Evolutionary conservation across 2,797 vertebrate species (phyloP).

Genomic region (Tapirus indicus): DNA sequence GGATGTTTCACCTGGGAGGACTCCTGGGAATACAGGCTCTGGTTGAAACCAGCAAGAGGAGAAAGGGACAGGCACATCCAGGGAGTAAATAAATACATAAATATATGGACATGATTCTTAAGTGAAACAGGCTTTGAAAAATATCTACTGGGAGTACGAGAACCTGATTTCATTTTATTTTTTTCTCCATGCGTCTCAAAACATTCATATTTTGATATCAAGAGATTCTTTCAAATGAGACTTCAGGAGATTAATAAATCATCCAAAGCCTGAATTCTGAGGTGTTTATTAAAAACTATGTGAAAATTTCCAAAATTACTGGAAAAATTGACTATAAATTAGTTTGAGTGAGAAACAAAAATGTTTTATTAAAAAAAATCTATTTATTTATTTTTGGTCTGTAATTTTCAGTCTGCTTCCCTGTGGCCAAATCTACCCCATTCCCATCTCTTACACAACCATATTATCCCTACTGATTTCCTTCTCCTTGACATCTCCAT

Average conservation of each 20-base stretch:
- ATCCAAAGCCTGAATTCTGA: slow-evolving; percentile 53
- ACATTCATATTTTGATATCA: slow-evolving; percentile 73
- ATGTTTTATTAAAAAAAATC: neutral
- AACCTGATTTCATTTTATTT: slow-evolving; percentile 54
- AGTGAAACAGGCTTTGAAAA: slow-evolving; percentile 80
- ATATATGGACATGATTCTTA: slow-evolving; percentile 71
- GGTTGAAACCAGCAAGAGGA: slow-evolving; percentile 49
- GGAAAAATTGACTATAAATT: neutral
- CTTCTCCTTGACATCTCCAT: neutral
- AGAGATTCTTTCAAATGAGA: slow-evolving; percentile 69
- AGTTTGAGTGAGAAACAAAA: neutral
- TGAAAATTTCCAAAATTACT: slow-evolving; percentile 18
- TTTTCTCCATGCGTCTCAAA: slow-evolving; percentile 48
- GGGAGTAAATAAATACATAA: slow-evolving; percentile 69
- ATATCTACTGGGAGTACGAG: slow-evolving; percentile 67
- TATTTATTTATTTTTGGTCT: neutral
- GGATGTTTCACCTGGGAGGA: slow-evolving; percentile 65
- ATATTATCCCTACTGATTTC: neutral
- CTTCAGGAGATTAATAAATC: slow-evolving; percentile 56
- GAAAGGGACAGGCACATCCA: slow-evolving; percentile 65
- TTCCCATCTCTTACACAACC: neutral
- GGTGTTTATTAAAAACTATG: slow-evolving; percentile 29
- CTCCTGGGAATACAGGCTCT: slow-evolving; percentile 70
- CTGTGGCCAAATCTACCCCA: neutral
- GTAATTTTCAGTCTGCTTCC: neutral